Base-by-base conservation (phyloP, 2,113 vertebrate genomes). In the Grallaria varia region DNA sequence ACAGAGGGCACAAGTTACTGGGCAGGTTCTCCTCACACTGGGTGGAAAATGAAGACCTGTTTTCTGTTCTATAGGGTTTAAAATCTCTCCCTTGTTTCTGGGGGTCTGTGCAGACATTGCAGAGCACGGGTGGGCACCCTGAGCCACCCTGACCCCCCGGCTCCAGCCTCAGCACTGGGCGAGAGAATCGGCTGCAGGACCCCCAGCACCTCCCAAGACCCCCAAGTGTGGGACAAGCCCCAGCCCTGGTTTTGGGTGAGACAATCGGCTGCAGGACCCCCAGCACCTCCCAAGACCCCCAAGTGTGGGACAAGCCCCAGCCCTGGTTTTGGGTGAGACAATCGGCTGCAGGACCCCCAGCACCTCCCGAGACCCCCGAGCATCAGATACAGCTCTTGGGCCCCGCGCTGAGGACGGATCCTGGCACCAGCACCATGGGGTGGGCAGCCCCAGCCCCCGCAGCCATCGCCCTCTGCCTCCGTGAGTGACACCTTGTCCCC, bases 21-120 rank as follows among this genome's bases (percentile, higher is more conserved):
- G 3, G 31, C 30, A 6, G 15, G 22, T 62, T 23, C n/a, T 58
- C 31, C 45, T 19, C 23, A 10, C 12, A 19, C 27, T 0, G 2
- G 18, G 19, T 1, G 3, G 16, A 10, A 3, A 28, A 28, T 31
- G 33, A 37, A 44, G 4, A 13, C 30, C 21, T 62, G 9, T 5
- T 71, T 80, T 56, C 40, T 62, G 6, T 24, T 37, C 0, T 1
- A 9, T 3, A 10, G n/a, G 53, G 44, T 59, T 89, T 9, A 3
- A 78, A 85, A 24, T 5, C 42, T 37, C 30, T 27, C 12, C 37
- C 3, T 7, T 3, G 17, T 4, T 6, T 5, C 1, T 0, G 0
- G 20, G 45, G 21, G 5, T 7, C 21, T 80, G 50, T 31, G 37
- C 11, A 5, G 69, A 37, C 13, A 15, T 17, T 37, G 1, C 56